Percentiles rank a stretch among this genome's conserved stretches.
These are phyloP conservation scores for Channa maculata DNA, from an alignment of 2,113 vertebrate species.

Conservation along the genomic window DNA sequence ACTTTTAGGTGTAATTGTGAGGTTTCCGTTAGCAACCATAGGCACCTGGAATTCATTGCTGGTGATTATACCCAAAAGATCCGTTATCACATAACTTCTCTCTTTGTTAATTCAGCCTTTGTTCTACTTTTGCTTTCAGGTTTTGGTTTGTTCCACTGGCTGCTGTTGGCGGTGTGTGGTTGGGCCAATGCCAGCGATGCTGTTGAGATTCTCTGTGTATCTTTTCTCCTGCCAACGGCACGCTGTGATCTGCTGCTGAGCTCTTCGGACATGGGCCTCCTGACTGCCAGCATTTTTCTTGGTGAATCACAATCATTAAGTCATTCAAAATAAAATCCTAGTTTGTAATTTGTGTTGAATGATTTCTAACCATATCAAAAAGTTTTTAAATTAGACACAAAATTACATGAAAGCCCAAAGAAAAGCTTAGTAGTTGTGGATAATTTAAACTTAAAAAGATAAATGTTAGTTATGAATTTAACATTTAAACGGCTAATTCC, in stretches of 20 bases:
- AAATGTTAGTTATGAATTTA: too few species aligned
- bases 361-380: background rate
- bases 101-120: conserved; percentile 1
- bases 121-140: conserved; percentile 57
- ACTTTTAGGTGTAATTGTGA: too few species aligned
- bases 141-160: conserved; percentile 81
- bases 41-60: background rate
- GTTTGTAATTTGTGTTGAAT: background rate
- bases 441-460: too few species aligned
- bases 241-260: conserved; percentile 78
- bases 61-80: background rate
- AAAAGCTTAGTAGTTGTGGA: too few species aligned
- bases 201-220: conserved; percentile 84
- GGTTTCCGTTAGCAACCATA: too few species aligned
- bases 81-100: too few species aligned
- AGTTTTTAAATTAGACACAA: too few species aligned
- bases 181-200: conserved; percentile 86
- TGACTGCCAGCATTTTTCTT: conserved; percentile 84
- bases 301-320: conserved; percentile 58
- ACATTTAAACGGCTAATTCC: too few species aligned
- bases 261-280: conserved; percentile 82
- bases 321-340: too few species aligned
- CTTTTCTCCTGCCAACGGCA: conserved; percentile 82
- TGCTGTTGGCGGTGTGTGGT: conserved; percentile 80
- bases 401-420: too few species aligned